Evolutionary conservation across 2,888 invertebrate genomes (phyloP), one percentile per base, ranked within the genome.

Genomic region (Drosophila diplacantha): DNA sequence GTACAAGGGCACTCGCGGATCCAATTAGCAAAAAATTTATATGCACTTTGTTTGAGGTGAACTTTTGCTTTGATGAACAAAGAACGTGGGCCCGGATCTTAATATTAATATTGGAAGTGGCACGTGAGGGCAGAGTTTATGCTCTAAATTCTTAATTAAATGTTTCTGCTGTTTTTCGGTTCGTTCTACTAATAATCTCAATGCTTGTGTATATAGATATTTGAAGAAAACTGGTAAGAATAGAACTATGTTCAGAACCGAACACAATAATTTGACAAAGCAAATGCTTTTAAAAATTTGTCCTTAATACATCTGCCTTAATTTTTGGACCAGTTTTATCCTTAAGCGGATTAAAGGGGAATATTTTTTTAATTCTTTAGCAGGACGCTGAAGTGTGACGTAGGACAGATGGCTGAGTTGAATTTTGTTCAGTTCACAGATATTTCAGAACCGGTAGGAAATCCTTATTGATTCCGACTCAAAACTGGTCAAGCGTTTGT

Each of bases 1-100:
- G 41, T 61, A 63, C 63, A 51, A 68, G 51, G 61, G 44, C 44
- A 56, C 20, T 35, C 20, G 51, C 41, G 51, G 57, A 43, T 50
- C 58, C 65, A 78, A 73, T 78, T 75, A 61, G 75, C 49, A 57
- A 59, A 47, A 55, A 62, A 53, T 64, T 66, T 71, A 29, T 63
- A 52, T 64, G 54, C 70, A 39, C 58, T 75, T 61, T 49, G 55
- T 34, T 46, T 24, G 37, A 35, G 32, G 38, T 31, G 20, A 18
- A 34, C 31, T 22, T 16, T 39, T 55, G 18, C 39, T 39, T 20
- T 46, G 18, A 14, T 34, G 20, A 11, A 34, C 18, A 55, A 35
- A 41, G 12, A 39, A 49, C 6, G 24, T 16, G 34, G 34, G 32
- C 9, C 26, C 32, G 20, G 20, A 39, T 39, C 47, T 32, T 60